Evolutionary conservation across 2,888 invertebrate species (phyloP), one percentile per base, ranked within the genome.

Genomic region (Drosophila fulvimacula): DNA sequence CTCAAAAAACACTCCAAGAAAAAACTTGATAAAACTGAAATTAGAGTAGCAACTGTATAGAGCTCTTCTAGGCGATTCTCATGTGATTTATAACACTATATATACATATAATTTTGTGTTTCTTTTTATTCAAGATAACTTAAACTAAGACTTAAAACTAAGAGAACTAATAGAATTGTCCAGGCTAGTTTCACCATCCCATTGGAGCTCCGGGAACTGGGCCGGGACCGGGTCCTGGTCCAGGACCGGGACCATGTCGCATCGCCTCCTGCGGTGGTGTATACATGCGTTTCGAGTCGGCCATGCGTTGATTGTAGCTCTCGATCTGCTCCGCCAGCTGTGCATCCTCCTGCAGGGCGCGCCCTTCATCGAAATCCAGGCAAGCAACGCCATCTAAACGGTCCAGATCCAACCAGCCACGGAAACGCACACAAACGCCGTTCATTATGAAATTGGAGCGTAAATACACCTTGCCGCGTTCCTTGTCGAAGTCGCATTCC

Each of bases 391-490:
- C 98, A 91, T 98, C 98, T 73, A 98, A 93, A 46, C 98, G 94
- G 90, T 98, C 97, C 90, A 98, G 92, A 92, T 98, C 98, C 79
- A 98, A 93, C 96, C 97, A 98, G 3, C 98, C 98, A 21, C 96
- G 95, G 96, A 98, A 98, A 91, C 97, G 94, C 48, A 98, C 98
- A 93, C 98, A 98, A 24, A 98, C 98, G 51, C 98, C 98, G 93
- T 98, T 98, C 97, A 98, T 97, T 89, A 98, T 98, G 92, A 98
- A 96, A 86, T 95, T 95, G 17, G 98, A 97, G 82, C 97, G 95
- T 77, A 98, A 94, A 93, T 98, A 97, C 24, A 98, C 98, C 95
- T 98, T 98, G 90, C 97, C 98, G 60, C 95, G 96, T 92, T 98
- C 98, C 93, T 97, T 97, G 82, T 98, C 97, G 91, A 98, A 98